These are phyloP conservation scores for Urophycis tenuis DNA, from an alignment of 2,797 vertebrate species.

Conservation along the genomic window DNA sequence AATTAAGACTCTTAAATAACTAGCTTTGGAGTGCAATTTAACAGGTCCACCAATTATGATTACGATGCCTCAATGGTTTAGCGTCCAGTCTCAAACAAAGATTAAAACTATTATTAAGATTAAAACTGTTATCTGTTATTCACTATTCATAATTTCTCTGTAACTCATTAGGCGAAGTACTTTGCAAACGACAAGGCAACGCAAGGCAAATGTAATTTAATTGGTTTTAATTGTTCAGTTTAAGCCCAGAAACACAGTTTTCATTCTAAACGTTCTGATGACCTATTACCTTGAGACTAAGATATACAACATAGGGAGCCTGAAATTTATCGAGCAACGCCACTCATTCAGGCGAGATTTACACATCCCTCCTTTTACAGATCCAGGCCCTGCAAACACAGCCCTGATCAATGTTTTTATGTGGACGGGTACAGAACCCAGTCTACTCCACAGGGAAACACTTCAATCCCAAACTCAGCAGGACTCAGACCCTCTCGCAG, in stretches of 20 bases:
- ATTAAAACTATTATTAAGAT: conserved; percentile 3
- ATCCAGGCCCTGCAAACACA: background rate
- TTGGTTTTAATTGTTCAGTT: background rate
- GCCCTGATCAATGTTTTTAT: no score
- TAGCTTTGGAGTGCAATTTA: background rate
- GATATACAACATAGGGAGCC: background rate
- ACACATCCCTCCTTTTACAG: background rate
- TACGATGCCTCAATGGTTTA: conserved; percentile 5
- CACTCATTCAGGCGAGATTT: background rate
- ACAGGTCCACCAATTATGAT: conserved; percentile 1
- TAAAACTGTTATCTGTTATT: conserved; percentile 6
- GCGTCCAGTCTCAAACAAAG: conserved; percentile 19
- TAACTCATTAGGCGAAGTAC: conserved; percentile 3
- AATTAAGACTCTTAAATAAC: background rate
- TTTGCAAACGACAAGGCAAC: background rate
- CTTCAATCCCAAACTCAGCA: background rate
- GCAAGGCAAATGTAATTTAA: background rate
- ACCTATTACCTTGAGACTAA: background rate
- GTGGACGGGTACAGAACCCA: background rate
- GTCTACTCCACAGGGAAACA: background rate
- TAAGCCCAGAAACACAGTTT: background rate
- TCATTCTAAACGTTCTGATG: background rate
- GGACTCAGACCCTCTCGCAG: background rate
- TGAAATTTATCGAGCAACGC: background rate
- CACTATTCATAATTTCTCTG: background rate